Evolutionary conservation across 2,888 invertebrate genomes (phyloP).

Genomic region (Gymnosoma rotundatum): DNA sequence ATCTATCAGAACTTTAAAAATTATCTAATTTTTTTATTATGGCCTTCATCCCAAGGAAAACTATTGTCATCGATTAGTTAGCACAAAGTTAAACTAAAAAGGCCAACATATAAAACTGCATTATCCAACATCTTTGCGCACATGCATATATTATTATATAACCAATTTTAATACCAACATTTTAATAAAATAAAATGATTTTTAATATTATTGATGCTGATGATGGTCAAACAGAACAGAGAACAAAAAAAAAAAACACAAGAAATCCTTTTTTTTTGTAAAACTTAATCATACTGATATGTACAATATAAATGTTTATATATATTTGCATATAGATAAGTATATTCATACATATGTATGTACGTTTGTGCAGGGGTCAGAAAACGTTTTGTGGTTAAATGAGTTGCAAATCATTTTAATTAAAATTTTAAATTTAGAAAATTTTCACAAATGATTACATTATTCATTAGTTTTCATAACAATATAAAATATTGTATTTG

Average conservation of each 20-base stretch:
- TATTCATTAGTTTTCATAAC: slow-evolving; percentile 71
- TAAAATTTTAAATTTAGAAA: slow-evolving; percentile 74
- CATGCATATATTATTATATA: slow-evolving; percentile 1
- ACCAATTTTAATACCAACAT: slow-evolving; percentile 63
- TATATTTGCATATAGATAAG: not conserved
- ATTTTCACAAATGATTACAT: slow-evolving; percentile 70
- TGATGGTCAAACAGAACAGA: slow-evolving; percentile 28
- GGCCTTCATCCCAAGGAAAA: not conserved
- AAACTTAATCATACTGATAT: slow-evolving; percentile 46
- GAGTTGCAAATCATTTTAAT: slow-evolving; percentile 74
- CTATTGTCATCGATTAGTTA: not conserved
- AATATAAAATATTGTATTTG: slow-evolving; percentile 48
- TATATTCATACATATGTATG: not conserved
- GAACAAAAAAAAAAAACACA: slow-evolving; percentile 5
- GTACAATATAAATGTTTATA: slow-evolving; percentile 19
- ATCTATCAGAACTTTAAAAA: not conserved
- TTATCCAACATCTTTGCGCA: not conserved
- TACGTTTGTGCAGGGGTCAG: slow-evolving; percentile 47
- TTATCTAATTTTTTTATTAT: not conserved
- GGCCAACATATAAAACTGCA: not conserved
- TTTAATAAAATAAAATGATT: slow-evolving; percentile 69
- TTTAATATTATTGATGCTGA: slow-evolving; percentile 63
- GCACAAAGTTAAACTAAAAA: not conserved
- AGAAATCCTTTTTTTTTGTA: slow-evolving; percentile 7
- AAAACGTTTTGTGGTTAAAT: slow-evolving; percentile 73